Conservation (phyloP, 1,140 invertebrate species). For the Drosophila malerkotliana region DNA sequence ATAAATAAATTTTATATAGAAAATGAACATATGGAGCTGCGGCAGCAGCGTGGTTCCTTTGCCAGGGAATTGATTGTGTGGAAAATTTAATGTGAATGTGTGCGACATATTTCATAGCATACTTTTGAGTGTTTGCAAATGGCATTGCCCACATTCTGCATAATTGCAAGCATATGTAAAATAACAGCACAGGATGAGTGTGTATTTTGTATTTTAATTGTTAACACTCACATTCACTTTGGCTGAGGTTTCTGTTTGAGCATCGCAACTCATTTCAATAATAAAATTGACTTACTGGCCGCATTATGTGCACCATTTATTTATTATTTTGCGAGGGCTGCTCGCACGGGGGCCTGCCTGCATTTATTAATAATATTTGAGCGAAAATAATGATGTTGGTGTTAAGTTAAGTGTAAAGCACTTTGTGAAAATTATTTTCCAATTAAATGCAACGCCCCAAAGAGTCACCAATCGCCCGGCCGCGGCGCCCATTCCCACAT, state of each 20-base stretch:
- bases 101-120: constrained; percentile 70
- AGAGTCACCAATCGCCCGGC: not conserved
- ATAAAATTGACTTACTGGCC: constrained; percentile 77
- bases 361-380: constrained; percentile 72
- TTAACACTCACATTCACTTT: constrained; percentile 46
- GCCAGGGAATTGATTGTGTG: constrained; percentile 73
- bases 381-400: constrained; percentile 75
- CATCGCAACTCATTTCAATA: constrained; percentile 66
- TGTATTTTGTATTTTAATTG: constrained; percentile 56
- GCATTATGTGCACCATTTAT: constrained; percentile 70
- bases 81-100: constrained; percentile 70
- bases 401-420: constrained; percentile 73
- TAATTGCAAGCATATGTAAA: constrained; percentile 65
- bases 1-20: constrained; percentile 63
- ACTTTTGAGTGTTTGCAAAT: constrained; percentile 78
- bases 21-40: constrained; percentile 58
- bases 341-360: not conserved
- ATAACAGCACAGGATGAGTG: constrained; percentile 10
- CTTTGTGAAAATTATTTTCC: constrained; percentile 70
- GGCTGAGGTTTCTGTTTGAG: constrained; percentile 55
- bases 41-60: constrained; percentile 5
- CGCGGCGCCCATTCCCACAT: not conserved
- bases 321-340: constrained; percentile 52
- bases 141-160: constrained; percentile 44
- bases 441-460: constrained; percentile 51